phyloP scores from a whole-genome alignment of 2,797 vertebrate genomes.

The Halcyon chelicuti region DNA sequence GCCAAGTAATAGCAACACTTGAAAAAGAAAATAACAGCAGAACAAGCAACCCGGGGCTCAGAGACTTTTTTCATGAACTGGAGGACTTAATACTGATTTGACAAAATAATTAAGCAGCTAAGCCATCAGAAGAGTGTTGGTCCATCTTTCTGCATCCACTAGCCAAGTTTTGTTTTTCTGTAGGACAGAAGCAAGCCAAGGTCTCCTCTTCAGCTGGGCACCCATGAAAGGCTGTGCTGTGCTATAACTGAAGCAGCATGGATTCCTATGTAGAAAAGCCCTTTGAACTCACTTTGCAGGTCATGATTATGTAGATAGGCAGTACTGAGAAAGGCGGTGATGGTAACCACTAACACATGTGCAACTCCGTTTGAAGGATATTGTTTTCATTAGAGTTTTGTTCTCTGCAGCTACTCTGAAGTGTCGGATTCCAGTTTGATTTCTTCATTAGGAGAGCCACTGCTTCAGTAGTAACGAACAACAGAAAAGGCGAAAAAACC shows the following conservation, averaged over 20 bases:
- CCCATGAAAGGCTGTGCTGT: background rate
- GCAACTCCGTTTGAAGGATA: constrained; percentile 9
- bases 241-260: background rate
- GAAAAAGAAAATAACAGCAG: background rate
- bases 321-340: background rate
- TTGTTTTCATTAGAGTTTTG: constrained; percentile 70
- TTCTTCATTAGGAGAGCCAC: constrained; percentile 55
- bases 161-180: background rate
- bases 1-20: background rate
- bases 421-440: constrained; percentile 56
- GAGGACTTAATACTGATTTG: background rate
- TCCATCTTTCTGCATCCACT: background rate
- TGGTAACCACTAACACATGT: constrained; percentile 70
- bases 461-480: constrained; percentile 27
- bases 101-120: background rate
- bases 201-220: background rate
- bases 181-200: background rate
- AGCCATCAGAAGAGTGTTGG: background rate
- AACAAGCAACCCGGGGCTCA: background rate
- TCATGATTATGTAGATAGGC: background rate
- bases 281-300: background rate
- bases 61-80: background rate
- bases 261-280: background rate
- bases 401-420: constrained; percentile 51
- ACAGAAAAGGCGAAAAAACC: background rate